A percentile compares a stretch with the other conserved stretches of the same genome.
These are phyloP conservation scores for Eupithecia subfuscata DNA, from an alignment of 2,888 invertebrate species.

Conservation along the genomic window DNA sequence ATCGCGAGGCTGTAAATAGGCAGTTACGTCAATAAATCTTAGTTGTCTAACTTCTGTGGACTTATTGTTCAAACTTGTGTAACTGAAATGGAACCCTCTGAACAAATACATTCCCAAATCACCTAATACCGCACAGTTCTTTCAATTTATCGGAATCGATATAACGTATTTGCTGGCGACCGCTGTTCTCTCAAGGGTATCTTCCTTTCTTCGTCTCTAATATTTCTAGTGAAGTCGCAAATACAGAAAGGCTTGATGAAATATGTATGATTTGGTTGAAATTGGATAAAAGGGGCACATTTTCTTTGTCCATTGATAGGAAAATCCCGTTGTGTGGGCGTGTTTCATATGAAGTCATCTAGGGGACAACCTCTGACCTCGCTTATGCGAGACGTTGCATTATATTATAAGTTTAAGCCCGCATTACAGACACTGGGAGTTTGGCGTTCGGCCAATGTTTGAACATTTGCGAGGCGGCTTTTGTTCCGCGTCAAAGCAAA, in stretches of 20 bases:
- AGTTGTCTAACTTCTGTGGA: constrained; percentile 10
- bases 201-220: constrained; percentile 34
- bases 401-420: constrained; percentile 57
- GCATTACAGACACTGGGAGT: constrained; percentile 54
- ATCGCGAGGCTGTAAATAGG: background rate
- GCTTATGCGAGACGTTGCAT: constrained; percentile 54
- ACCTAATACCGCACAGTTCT: constrained; percentile 26
- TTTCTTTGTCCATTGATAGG: constrained; percentile 24
- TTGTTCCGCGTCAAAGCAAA: constrained; percentile 63
- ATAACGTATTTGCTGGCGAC: constrained; percentile 38
- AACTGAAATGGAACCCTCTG: constrained; percentile 11
- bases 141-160: constrained; percentile 39
- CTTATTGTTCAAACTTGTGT: constrained; percentile 16
- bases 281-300: constrained; percentile 33
- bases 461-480: constrained; percentile 60
- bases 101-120: constrained; percentile 28
- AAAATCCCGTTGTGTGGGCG: constrained; percentile 10
- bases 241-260: constrained; percentile 40
- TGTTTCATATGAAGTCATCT: constrained; percentile 42
- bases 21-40: constrained; percentile 7
- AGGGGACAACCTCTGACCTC: constrained; percentile 46
- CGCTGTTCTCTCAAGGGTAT: constrained; percentile 38
- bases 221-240: constrained; percentile 30
- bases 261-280: constrained; percentile 42
- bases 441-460: constrained; percentile 66